Evolutionary conservation across 2,797 vertebrate species (phyloP), one percentile per base, ranked within the genome.

Genomic region (Heterohyrax brucei): DNA sequence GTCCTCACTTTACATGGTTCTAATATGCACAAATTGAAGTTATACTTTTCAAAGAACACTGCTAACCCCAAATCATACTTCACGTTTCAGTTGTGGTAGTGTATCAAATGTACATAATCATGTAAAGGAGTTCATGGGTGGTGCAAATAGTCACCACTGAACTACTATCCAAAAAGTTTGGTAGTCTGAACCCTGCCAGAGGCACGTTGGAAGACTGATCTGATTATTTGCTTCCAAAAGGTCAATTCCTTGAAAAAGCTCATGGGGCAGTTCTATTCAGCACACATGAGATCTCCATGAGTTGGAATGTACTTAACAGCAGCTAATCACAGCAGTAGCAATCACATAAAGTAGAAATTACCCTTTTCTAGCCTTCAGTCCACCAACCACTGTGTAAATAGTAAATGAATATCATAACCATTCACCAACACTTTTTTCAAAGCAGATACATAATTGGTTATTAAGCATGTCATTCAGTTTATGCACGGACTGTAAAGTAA

Each of bases 41-140:
- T 91, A 28, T 70, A 48, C 7, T 48, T 2, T 94, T 94, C 28
- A 91, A 80, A 78, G 91, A 96, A 56, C 18, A 28, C 84, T 7
- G 87, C 19, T 89, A 13, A 39, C 24, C 89, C 61, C 72, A 81
- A 33, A 85, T 12, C 24, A 33, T 50, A 26, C 5, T 83, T 90
- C 61, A 94, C 1, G 46, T 82, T 93, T 88, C 44, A 61, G n/a
- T 93, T 89, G 78, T 39, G 13, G 80, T 14, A 93, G 1, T 77
- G 18, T 72, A 68, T 64, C 94, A 78, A 89, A 44, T 84, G 26
- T 91, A 26, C 75, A 1, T 61, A 87, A 62, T 72, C 59, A 1
- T 46, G 8, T 86, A 66, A 89, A 93, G 53, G 70, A 44, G n/a
- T 39, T 28, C 70, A 33, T 39, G 7, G 13, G 19, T 73, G 33